phyloP scores from a whole-genome alignment of 2,888 invertebrate species.

The Netelia fuscicornis region DNA sequence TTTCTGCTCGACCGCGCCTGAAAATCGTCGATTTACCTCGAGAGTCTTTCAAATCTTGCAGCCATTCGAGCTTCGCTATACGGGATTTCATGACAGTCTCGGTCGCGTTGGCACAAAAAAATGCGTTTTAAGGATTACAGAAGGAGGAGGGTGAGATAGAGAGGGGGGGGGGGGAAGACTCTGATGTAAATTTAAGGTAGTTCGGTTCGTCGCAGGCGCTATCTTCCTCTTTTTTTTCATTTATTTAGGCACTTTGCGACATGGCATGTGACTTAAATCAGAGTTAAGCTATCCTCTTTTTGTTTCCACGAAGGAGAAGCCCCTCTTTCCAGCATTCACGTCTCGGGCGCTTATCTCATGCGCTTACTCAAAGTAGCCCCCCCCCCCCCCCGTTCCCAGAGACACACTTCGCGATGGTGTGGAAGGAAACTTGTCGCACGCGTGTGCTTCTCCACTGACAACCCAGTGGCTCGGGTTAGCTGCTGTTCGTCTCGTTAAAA shows the following conservation, averaged over 20 bases:
- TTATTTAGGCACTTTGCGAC: conserved; percentile 78
- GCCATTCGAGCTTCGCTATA: conserved; percentile 4
- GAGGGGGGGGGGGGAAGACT: conserved; percentile 55
- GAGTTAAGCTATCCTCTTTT: conserved; percentile 76
- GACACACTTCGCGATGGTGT: not conserved
- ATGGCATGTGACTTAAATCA: conserved; percentile 80
- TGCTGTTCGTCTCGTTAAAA: conserved; percentile 18
- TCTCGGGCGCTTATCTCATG: conserved; percentile 31
- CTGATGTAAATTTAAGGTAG: conserved; percentile 81
- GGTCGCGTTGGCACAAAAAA: conserved; percentile 14
- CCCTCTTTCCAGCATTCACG: conserved; percentile 57
- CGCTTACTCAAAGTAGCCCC: conserved; percentile 50
- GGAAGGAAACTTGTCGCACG: conserved; percentile 10
- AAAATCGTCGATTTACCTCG: not conserved
- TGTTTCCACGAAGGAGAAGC: conserved; percentile 25
- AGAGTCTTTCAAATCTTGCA: conserved; percentile 14
- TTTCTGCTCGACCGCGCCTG: not conserved
- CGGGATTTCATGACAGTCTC: conserved; percentile 1
- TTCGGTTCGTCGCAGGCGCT: conserved; percentile 72
- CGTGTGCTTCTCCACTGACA: conserved; percentile 13
- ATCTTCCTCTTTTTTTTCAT: conserved; percentile 71
- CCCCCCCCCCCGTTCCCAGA: not conserved
- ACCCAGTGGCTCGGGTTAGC: conserved; percentile 11
- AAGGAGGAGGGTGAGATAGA: not conserved
- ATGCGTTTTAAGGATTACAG: conserved; percentile 32